A percentile compares a stretch with the other conserved stretches of the same genome.
phyloP scores from a whole-genome alignment of 2,888 invertebrate species.

The Rhyacophila evoluta region DNA sequence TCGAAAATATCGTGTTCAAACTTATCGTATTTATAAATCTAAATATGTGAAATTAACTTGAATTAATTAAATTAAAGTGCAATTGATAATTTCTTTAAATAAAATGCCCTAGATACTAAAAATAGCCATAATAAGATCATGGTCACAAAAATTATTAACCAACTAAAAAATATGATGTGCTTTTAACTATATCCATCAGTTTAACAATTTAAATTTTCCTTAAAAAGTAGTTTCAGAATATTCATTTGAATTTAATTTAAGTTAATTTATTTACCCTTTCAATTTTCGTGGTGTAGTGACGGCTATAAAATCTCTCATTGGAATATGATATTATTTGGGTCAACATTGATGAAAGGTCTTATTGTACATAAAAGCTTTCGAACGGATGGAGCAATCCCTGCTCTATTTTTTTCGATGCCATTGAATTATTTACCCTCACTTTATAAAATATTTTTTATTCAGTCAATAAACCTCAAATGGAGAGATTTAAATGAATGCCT shows the following conservation, averaged over 20 bases:
- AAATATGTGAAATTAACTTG: no score
- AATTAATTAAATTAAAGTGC: no score
- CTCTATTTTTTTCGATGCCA: background rate
- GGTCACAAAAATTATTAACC: no score
- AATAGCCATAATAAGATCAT: no score
- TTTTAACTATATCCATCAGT: no score
- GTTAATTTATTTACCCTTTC: background rate
- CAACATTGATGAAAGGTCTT: slow-evolving; percentile 22
- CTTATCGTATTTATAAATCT: no score
- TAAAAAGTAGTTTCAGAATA: background rate
- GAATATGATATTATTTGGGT: background rate
- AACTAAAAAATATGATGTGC: no score
- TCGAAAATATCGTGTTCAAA: no score
- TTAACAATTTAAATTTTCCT: no score
- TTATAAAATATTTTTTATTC: background rate
- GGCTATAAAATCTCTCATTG: background rate
- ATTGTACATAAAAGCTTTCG: background rate
- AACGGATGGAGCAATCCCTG: background rate
- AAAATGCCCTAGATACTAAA: no score
- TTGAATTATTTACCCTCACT: background rate
- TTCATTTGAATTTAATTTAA: background rate
- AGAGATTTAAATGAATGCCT: background rate
- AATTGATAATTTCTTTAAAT: no score
- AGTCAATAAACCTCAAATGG: background rate
- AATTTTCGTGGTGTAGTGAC: background rate